phyloP scores from a whole-genome alignment of 2,113 vertebrate genomes.

The Lasiurus cinereus region DNA sequence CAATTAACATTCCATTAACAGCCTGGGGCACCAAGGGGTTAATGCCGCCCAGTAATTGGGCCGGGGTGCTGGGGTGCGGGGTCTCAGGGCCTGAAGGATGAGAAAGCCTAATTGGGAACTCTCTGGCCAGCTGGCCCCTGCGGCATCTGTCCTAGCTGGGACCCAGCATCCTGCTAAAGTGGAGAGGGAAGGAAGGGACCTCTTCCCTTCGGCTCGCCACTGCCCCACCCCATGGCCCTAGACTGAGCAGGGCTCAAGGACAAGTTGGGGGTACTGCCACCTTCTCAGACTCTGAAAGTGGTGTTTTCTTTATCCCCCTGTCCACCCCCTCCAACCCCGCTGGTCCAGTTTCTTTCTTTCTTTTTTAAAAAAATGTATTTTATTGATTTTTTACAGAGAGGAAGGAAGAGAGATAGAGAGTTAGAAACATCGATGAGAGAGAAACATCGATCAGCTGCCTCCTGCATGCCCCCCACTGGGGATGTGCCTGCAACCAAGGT shows the following conservation, averaged over 20 bases:
- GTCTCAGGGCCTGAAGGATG: slow-evolving; percentile 70
- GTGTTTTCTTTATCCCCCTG: background rate
- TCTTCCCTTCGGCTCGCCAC: background rate
- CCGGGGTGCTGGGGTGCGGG: slow-evolving; percentile 64
- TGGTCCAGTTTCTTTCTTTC: background rate
- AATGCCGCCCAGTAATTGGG: slow-evolving; percentile 83
- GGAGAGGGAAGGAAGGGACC: background rate
- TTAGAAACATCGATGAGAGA: no score
- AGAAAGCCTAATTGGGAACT: slow-evolving; percentile 82
- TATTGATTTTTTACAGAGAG: no score
- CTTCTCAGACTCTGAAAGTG: background rate
- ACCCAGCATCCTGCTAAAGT: background rate
- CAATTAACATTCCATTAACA: slow-evolving; percentile 87
- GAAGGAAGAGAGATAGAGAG: no score
- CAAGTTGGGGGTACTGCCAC: background rate
- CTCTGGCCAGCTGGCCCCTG: slow-evolving; percentile 47
- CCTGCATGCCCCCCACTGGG: no score
- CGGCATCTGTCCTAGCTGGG: slow-evolving; percentile 29
- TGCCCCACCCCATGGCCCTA: background rate
- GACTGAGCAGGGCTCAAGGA: background rate
- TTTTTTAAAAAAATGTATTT: no score
- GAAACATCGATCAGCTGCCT: no score
- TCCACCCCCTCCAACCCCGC: background rate
- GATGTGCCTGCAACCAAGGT: no score
- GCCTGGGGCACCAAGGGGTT: slow-evolving; percentile 84